phyloP scores from a whole-genome alignment of 2,113 vertebrate genomes.

The Sakesphorus luctuosus region DNA sequence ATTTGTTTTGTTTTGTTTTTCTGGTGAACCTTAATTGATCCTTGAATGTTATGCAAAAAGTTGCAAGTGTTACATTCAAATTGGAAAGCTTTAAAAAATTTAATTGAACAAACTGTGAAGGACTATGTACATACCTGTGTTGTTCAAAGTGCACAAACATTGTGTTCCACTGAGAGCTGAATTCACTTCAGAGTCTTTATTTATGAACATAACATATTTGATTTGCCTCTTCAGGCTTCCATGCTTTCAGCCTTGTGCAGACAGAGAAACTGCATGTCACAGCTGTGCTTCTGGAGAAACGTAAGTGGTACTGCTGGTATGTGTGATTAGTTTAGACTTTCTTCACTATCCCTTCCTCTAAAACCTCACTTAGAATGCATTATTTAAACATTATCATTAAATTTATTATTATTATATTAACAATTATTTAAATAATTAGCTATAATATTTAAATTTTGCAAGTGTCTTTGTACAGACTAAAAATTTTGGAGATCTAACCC shows the following conservation, averaged over 20 bases:
- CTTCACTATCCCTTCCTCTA: neutral
- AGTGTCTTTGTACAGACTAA: neutral
- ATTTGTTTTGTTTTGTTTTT: neutral
- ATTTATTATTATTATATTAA: no score
- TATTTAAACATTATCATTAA: neutral
- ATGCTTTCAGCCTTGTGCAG: neutral
- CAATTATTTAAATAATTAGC: neutral
- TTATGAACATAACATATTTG: neutral
- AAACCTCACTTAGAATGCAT: neutral
- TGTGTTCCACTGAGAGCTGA: neutral
- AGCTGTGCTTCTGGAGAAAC: neutral
- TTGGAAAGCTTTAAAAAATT: neutral
- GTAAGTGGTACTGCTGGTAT: neutral
- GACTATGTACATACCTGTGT: neutral
- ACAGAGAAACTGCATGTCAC: neutral
- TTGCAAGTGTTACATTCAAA: neutral
- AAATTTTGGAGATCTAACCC: neutral
- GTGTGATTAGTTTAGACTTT: neutral
- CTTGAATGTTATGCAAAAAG: neutral
- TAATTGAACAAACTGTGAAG: neutral
- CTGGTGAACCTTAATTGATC: neutral
- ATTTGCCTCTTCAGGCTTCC: conserved; percentile 20
- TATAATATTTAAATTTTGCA: neutral
- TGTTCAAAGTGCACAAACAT: neutral
- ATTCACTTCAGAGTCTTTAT: neutral